These are phyloP conservation scores for Crocuta crocuta DNA, from an alignment of 2,113 vertebrate species.

Conservation along the genomic window DNA sequence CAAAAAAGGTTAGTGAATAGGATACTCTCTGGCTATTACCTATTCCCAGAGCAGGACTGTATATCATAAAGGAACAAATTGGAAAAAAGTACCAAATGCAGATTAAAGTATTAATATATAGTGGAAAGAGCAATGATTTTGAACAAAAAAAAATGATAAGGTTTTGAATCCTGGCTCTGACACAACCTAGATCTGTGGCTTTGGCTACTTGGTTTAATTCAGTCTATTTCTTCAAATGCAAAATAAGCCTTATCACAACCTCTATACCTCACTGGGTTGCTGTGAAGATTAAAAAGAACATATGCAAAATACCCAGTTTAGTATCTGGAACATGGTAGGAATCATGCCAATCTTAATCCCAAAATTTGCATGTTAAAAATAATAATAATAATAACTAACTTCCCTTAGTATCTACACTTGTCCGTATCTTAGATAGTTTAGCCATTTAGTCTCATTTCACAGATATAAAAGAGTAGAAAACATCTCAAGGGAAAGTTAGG, in stretches of 20 bases:
- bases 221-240: background rate
- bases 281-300: background rate
- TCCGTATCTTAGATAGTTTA: background rate
- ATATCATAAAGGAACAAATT: background rate
- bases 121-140: background rate
- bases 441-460: background rate
- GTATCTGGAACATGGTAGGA: background rate
- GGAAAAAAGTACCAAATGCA: background rate
- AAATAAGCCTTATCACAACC: background rate
- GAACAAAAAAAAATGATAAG: background rate
- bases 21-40: background rate
- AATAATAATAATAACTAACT: background rate
- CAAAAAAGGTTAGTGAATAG: background rate
- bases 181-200: background rate
- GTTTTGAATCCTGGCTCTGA: constrained; percentile 20
- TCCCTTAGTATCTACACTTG: background rate
- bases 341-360: background rate
- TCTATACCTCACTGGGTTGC: background rate
- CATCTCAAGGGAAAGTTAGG: background rate
- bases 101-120: background rate
- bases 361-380: background rate
- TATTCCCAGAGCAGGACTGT: background rate
- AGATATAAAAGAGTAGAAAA: background rate
- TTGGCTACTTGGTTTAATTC: background rate
- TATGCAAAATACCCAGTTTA: background rate